A percentile compares a stretch with the other conserved stretches of the same genome.
Evolutionary conservation across 2,113 vertebrate species (phyloP).

Genomic region (Apodemus speciosus): DNA sequence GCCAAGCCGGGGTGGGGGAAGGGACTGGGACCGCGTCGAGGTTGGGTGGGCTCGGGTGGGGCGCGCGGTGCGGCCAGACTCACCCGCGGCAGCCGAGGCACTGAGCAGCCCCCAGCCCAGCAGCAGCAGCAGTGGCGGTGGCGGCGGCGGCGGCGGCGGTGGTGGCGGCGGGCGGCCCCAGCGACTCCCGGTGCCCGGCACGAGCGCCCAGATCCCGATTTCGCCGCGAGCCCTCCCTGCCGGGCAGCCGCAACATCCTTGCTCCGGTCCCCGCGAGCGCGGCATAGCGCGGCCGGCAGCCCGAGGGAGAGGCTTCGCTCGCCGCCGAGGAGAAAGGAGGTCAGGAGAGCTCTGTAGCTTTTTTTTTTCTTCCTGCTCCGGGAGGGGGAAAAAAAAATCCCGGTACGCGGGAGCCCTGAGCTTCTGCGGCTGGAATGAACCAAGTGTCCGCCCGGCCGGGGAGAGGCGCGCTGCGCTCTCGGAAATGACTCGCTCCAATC

Average conservation of each 20-base stretch:
- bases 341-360: constrained; percentile 80
- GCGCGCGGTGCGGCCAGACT: constrained; percentile 64
- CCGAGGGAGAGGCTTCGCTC: constrained; percentile 78
- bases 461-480: constrained; percentile 82
- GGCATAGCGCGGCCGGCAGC: constrained; percentile 78
- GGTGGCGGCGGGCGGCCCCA: constrained; percentile 89
- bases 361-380: constrained; percentile 67
- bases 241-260: constrained; percentile 77
- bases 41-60: constrained; percentile 64
- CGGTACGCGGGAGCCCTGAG: constrained; percentile 80
- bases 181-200: constrained; percentile 72
- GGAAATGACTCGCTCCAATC: constrained; percentile 83
- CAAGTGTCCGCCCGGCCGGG: constrained; percentile 82
- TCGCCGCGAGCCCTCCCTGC: constrained; percentile 68
- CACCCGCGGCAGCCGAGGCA: constrained; percentile 93
- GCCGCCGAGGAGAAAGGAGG: constrained; percentile 81
- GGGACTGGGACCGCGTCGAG: not conserved
- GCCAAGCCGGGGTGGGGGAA: not conserved
- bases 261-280: constrained; percentile 77
- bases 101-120: constrained; percentile 93
- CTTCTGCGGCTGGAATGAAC: constrained; percentile 84
- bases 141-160: not conserved
- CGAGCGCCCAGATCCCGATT: constrained; percentile 69
- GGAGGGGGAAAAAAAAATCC: constrained; percentile 74
- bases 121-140: constrained; percentile 86